phyloP scores from a whole-genome alignment of 1,140 invertebrate species.

The Chionoecetes opilio region DNA sequence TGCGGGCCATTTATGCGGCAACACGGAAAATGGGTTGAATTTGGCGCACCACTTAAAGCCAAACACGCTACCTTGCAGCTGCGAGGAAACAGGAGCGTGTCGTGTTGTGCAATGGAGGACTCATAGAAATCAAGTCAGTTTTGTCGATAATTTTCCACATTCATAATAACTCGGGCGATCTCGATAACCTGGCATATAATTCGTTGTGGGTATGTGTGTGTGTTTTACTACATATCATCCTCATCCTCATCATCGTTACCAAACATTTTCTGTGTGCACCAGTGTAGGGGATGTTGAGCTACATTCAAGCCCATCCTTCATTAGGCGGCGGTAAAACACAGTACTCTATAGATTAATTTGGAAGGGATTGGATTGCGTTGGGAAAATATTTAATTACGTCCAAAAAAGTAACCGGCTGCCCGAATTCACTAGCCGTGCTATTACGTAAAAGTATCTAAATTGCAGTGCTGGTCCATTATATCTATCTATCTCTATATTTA shows the following conservation, averaged over 20 bases:
- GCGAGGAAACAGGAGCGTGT: too few relatives aligned
- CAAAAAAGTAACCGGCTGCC: background rate
- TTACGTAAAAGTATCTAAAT: background rate
- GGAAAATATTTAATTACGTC: background rate
- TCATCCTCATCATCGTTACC: too few relatives aligned
- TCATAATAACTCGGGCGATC: too few relatives aligned
- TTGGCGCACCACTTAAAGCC: background rate
- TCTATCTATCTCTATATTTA: background rate
- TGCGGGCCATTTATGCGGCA: background rate
- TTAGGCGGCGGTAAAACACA: background rate
- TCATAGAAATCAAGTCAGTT: too few relatives aligned
- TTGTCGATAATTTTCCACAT: too few relatives aligned
- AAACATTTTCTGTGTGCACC: too few relatives aligned
- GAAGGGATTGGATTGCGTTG: background rate
- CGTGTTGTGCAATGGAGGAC: too few relatives aligned
- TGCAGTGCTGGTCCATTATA: background rate
- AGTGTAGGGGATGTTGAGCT: background rate
- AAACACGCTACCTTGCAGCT: background rate
- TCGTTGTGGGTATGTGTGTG: background rate
- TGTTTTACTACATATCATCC: background rate
- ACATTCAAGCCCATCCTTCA: background rate
- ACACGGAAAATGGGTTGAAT: constrained; percentile 10
- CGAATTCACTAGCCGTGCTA: background rate
- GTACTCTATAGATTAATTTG: constrained; percentile 3
- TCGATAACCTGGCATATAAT: too few relatives aligned